phyloP scores from a whole-genome alignment of 2,113 vertebrate species.

The Osmerus eperlanus region DNA sequence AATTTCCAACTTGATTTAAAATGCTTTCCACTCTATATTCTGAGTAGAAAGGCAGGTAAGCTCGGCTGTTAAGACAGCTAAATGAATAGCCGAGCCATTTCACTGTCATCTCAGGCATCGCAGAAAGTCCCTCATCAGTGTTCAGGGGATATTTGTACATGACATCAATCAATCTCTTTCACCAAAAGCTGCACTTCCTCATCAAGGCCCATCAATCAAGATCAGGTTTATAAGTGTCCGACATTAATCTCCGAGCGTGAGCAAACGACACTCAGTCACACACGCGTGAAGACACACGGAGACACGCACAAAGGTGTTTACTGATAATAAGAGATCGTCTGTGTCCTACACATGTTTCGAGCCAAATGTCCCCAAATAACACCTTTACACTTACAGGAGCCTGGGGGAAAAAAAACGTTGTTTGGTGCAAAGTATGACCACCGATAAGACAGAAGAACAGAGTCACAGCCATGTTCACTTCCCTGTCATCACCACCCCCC shows the following conservation, averaged over 20 bases:
- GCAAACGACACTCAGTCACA: too few relatives aligned
- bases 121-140: conserved; percentile 43
- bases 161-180: conserved; percentile 44
- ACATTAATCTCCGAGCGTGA: conserved; percentile 34
- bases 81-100: conserved; percentile 30
- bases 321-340: too few relatives aligned
- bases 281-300: too few relatives aligned
- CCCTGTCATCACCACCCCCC: not conserved
- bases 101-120: conserved; percentile 28
- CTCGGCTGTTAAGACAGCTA: conserved; percentile 14
- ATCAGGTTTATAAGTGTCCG: conserved; percentile 19
- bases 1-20: too few relatives aligned
- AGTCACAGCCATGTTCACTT: conserved; percentile 19
- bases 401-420: too few relatives aligned
- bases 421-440: not conserved
- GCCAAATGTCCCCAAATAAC: too few relatives aligned
- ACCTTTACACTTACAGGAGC: too few relatives aligned
- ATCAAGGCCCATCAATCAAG: conserved; percentile 47
- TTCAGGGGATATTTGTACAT: conserved; percentile 29
- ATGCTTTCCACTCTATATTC: too few relatives aligned
- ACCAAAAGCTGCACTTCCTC: conserved; percentile 21
- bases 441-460: not conserved
- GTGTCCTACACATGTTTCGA: too few relatives aligned
- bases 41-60: not conserved
- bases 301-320: too few relatives aligned